phyloP scores from a whole-genome alignment of 2,113 vertebrate species.

The Tursiops truncatus region DNA sequence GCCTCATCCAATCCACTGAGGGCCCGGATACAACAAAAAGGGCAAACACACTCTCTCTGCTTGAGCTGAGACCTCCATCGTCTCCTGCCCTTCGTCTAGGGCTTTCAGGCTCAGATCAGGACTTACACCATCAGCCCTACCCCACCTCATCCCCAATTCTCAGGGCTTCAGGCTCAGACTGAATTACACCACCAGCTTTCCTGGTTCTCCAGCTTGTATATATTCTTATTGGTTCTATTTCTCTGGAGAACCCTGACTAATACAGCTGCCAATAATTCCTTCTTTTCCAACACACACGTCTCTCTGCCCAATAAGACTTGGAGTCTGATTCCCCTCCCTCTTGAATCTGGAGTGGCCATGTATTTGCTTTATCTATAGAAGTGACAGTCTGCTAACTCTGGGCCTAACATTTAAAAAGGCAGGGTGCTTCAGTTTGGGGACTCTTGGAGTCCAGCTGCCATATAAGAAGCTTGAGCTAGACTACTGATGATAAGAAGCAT shows the following conservation, averaged over 20 bases:
- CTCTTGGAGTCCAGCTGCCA: neutral
- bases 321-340: neutral
- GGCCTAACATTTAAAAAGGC: no score
- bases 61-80: neutral
- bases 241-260: neutral
- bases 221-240: no score
- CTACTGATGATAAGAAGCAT: neutral
- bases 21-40: neutral
- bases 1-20: neutral
- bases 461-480: neutral
- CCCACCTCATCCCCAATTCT: neutral
- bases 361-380: neutral
- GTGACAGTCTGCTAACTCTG: neutral
- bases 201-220: neutral
- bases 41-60: neutral
- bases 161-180: neutral
- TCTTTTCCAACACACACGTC: neutral
- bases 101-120: neutral
- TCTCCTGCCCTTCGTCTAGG: neutral
- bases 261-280: neutral
- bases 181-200: neutral
- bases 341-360: neutral
- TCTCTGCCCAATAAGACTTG: neutral
- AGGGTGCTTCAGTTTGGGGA: neutral
- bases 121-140: neutral